Base-by-base conservation (phyloP, 2,888 invertebrate genomes). In the Protophormia terraenovae region DNA sequence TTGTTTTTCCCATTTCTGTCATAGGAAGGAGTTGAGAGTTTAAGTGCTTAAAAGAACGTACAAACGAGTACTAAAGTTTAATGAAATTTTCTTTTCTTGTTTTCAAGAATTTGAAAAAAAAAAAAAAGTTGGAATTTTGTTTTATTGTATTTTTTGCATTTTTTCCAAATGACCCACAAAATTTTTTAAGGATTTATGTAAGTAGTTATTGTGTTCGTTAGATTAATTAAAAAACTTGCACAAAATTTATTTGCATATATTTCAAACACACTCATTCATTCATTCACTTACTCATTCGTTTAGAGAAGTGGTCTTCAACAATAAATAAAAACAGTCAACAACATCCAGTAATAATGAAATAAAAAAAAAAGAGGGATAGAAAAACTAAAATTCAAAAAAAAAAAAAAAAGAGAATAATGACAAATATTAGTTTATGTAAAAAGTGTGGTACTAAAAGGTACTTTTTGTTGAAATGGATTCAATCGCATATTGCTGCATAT, bases 221-320 rank as follows among this genome's bases (percentile, higher is more conserved):
- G 78, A 79, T 85, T 85, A 85, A 85, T 85, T 85, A 85, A 85
- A 85, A 82, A 85, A 85, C 82, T 82, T 85, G 62, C 80, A 71
- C 58, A 75, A 66, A 79, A 71, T 75, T 62, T 76, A 82, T 85
- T 85, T 85, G 78, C 85, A 85, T 85, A 82, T 50, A 73, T 73
- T 75, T 75, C 66, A 50, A 84, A 80, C 69, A 73, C 76, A 76
- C 19, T 55, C 79, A 58, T 7, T 16, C 64, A 62, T 16, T 60
- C 50, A 67, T 22, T 55, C 29, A 72, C 4, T 58, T 45, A 64
- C 19, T 73, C 73, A 50, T 24, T 58, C 55, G 1, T n/a, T n/a
- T 27, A 47, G 14, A 62, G 47, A 78, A 58, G 24, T 60, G 60
- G 50, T 62, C 38, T 71, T 78, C 38, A 60, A 81, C 50, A 75